Evolutionary conservation across 2,113 vertebrate genomes (phyloP), one percentile per base, ranked within the genome.

Genomic region (Clarias magur): DNA sequence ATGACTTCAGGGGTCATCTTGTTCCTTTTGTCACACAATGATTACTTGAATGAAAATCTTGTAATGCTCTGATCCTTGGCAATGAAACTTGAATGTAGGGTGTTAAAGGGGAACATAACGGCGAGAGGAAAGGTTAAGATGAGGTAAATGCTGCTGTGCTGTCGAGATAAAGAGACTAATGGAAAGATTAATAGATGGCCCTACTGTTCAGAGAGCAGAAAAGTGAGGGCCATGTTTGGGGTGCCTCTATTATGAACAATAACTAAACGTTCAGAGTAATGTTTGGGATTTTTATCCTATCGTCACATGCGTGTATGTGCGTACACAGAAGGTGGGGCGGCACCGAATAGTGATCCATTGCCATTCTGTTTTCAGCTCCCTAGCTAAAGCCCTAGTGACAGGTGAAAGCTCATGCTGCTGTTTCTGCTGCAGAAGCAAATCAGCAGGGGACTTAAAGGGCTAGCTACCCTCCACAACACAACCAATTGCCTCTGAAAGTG

Each of bases 241-340:
- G 62, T 63, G 80, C 65, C 68, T 60, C 2, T 85, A 79, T 63
- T 63, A 85, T 89, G 67, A 80, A 48, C 48, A 48, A 87, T 81
- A 70, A 89, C 38, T 54, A 88, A 90, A 92, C 87, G 88, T 88
- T 87, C 86, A 72, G 68, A 86, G n/a, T 65, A 5, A 65, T 86
- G 34, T 62, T 68, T 72, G 76, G 17, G 73, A 34, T 85, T 38
- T n/a, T 87, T 76, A 85, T 83, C 38, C 59, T 72, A 23, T 70
- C 19, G 59, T 54, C 63, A 57, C 17, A 60, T 65, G 30, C 73
- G 60, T 59, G 30, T 42, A 62, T 86, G 73, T 90, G 42, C 75
- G 63, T 86, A 38, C 42, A 27, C 27, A 87, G 59, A 80, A 30
- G 76, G 60, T 80, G 63, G 57, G 59, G 23, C 27, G 59, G 68